Base-by-base conservation (phyloP, 2,888 invertebrate species). In the Ochropleura plecta region DNA sequence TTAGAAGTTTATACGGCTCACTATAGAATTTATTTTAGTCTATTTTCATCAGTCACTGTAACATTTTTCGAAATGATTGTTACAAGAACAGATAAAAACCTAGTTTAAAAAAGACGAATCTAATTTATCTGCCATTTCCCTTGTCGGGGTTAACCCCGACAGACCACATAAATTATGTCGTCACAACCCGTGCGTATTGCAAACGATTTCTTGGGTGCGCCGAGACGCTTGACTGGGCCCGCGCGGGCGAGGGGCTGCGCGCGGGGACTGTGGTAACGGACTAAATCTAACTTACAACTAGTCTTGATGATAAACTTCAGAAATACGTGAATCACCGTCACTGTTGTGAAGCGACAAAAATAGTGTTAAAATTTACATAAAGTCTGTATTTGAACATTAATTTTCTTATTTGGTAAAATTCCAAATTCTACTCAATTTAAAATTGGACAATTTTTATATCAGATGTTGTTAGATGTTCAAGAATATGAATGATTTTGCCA, bases 211-310 rank as follows among this genome's bases (percentile, higher is more conserved):
- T 95, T 96, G 96, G 96, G 92, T 95, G 94, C 95, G 94, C 78
- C 60, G 48, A 60, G 78, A 93, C 95, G 95, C 95, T 77, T 66
- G 75, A 80, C 89, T 86, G 91, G 91, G 86, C 94, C 95, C 95
- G 94, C 93, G 94, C 94, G 95, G 96, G 96, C 95, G 46, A 16
- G 18, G 0, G 5, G 94, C 96, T 85, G 94, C 96, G 94, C 94
- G 93, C 95, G 95, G 95, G 95, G 82, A 95, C 96, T 91, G 95
- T 82, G 78, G 46, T 88, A 93, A 94, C 95, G 92, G 96, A 85
- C 94, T 95, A 94, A 94, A 14, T 53, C 91, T 94, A 93, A 82
- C 89, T 91, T 92, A 91, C 0, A 20, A 77, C 82, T 84, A 80
- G 44, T 69, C 84, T 88, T 82, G 80, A 77, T 76, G 76, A 74